Evolutionary conservation across 92 coral and sea anemone species (phyloP).

Genomic region (Micromussa lordhowensis): DNA sequence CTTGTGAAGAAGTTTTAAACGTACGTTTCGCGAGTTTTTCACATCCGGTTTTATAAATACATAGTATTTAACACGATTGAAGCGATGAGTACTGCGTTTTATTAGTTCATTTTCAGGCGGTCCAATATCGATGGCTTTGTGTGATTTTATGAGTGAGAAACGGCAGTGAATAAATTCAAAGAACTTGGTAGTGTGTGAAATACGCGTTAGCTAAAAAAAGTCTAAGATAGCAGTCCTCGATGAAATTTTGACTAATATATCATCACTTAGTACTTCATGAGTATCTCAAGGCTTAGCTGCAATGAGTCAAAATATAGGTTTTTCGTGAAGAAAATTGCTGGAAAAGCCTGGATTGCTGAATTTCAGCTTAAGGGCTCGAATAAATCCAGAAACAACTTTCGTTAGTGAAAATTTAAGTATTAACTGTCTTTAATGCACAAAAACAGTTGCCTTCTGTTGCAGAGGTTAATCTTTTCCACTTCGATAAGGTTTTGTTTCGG

Average conservation of each 20-base stretch:
- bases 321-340: background rate
- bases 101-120: background rate
- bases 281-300: background rate
- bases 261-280: background rate
- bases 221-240: background rate
- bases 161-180: background rate
- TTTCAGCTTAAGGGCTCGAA: background rate
- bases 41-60: slow-evolving; percentile 16
- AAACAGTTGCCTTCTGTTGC: slow-evolving; percentile 31
- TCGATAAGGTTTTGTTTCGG: slow-evolving; percentile 14
- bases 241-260: background rate
- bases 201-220: background rate
- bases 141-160: background rate
- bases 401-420: slow-evolving; percentile 17
- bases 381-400: background rate
- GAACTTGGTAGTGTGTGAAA: background rate
- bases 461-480: slow-evolving; percentile 34
- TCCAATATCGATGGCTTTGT: background rate
- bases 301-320: background rate
- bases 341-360: background rate
- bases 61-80: slow-evolving; percentile 12
- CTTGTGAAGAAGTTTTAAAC: background rate
- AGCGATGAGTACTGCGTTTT: slow-evolving; percentile 1
- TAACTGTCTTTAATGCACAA: background rate
- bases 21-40: background rate